Conservation (phyloP, 2,888 invertebrate species). For the Macropis europaea region DNA sequence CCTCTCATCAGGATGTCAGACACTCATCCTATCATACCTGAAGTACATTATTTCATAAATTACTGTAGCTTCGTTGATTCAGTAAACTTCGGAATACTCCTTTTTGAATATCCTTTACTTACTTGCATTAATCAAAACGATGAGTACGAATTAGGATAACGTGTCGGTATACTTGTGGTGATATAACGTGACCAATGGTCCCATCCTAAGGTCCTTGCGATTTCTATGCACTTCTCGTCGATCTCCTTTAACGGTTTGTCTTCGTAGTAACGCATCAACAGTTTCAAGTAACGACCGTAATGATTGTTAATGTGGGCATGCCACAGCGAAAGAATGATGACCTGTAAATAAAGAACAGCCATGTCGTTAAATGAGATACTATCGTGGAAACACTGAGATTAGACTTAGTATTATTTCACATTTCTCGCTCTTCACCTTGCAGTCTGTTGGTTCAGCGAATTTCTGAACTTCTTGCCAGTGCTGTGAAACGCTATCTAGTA, state of each 20-base stretch:
- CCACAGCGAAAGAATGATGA: constrained; percentile 89
- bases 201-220: constrained; percentile 87
- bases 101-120: background rate
- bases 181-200: constrained; percentile 83
- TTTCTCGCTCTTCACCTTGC: constrained; percentile 82
- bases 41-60: constrained; percentile 11
- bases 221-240: constrained; percentile 85
- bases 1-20: constrained; percentile 39
- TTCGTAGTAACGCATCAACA: constrained; percentile 88
- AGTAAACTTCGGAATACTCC: background rate
- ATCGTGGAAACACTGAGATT: background rate
- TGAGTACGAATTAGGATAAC: constrained; percentile 86
- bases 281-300: constrained; percentile 90
- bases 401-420: background rate
- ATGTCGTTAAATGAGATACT: background rate
- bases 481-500: constrained; percentile 83
- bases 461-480: constrained; percentile 88
- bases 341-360: constrained; percentile 79
- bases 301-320: constrained; percentile 90
- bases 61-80: background rate
- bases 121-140: constrained; percentile 84
- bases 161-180: constrained; percentile 83
- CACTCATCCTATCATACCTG: constrained; percentile 36
- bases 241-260: constrained; percentile 89
- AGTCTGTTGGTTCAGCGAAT: constrained; percentile 89